phyloP scores from a whole-genome alignment of 2,888 invertebrate species.

The Griposia aprilina region DNA sequence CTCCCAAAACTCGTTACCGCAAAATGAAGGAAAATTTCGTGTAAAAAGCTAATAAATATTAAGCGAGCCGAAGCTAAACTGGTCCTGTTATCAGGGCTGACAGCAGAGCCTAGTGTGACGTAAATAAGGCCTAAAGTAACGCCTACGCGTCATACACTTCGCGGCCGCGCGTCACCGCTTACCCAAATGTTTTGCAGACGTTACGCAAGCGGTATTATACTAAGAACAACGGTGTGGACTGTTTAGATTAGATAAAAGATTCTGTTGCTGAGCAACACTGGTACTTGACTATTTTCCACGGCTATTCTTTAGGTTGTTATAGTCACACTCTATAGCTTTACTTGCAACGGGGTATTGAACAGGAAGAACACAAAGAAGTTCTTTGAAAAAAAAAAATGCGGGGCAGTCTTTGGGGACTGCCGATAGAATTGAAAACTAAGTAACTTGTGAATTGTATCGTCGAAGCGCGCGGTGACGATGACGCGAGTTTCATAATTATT shows the following conservation, averaged over 20 bases:
- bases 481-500: too few species aligned
- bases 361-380: too few species aligned
- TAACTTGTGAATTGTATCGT: too few species aligned
- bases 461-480: too few species aligned
- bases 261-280: constrained; percentile 32
- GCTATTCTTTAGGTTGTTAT: neutral
- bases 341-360: neutral
- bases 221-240: constrained; percentile 33
- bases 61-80: constrained; percentile 7
- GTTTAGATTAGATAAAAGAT: constrained; percentile 65
- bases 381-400: neutral
- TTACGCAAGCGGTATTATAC: constrained; percentile 53
- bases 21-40: constrained; percentile 18
- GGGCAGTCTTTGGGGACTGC: too few species aligned
- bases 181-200: constrained; percentile 61
- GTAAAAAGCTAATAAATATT: constrained; percentile 32
- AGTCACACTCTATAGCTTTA: neutral
- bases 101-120: constrained; percentile 53
- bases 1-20: neutral
- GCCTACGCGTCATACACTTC: constrained; percentile 39
- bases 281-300: constrained; percentile 24
- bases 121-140: constrained; percentile 57
- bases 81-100: constrained; percentile 37
- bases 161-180: constrained; percentile 45
- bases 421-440: too few species aligned